Evolutionary conservation across 2,113 vertebrate species (phyloP), one percentile per base, ranked within the genome.

Genomic region (Bostrychus sinensis): DNA sequence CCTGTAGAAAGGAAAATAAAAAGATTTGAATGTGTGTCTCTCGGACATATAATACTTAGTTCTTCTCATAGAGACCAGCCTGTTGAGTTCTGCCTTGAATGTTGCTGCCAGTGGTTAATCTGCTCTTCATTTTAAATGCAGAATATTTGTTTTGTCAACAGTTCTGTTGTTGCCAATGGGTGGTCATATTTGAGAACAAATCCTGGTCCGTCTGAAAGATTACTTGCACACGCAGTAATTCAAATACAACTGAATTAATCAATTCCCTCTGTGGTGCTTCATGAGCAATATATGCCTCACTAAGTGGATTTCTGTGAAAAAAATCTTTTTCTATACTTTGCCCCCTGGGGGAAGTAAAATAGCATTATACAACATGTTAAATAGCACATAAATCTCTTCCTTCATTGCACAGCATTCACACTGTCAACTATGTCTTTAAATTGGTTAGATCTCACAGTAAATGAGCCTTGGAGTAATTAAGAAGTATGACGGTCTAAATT

Each of bases 381-480:
- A 73, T 39, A 54, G 57, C 10, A 51, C 38, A 80, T 73, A 74
- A 75, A 83, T 86, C 80, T 77, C 16, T 14, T 37, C 48, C 73
- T 28, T 72, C 4, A 4, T 54, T 48, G 36, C 12, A 38, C 65
- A 64, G 51, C 11, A 2, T 82, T 51, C 69, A 41, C 50, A 51
- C 72, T 75, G 50, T 66, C 56, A 77, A 60, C 28, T 55, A 53
- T 20, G 57, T 76, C 79, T 72, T 50, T 65, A 81, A 75, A 68
- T 72, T 81, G 66, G 77, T 23, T 77, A 39, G 25, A 75, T 74
- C 46, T 65, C 41, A 39, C 38, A 39, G 69, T 48, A 86, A 86
- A 89, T 76, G 80, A 86, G 70, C 75, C 78, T 76, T 42, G 54
- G 62, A 62, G 62, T 89, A 75, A 87, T 87, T 84, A 84, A 82